Evolutionary conservation across 2,888 invertebrate species (phyloP).

Genomic region (Phalangium opilio): DNA sequence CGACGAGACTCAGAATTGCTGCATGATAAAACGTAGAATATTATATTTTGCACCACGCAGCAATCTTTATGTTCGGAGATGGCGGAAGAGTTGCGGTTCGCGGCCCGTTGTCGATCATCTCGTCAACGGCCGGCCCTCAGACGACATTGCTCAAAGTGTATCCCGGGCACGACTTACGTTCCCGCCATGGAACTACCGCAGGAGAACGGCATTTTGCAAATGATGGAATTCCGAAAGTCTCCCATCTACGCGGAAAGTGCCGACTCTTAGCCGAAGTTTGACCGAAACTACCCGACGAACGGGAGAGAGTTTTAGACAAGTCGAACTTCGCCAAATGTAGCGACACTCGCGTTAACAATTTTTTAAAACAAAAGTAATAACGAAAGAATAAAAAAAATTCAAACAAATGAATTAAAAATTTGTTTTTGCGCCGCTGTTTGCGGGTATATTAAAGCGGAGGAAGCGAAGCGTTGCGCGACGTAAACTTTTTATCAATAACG

Average conservation of each 20-base stretch:
- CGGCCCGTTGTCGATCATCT: constrained; percentile 61
- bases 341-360: no score
- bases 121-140: constrained; percentile 62
- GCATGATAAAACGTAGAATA: not conserved
- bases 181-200: constrained; percentile 19
- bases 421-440: no score
- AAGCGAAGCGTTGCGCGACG: no score
- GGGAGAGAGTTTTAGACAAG: no score
- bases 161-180: constrained; percentile 41
- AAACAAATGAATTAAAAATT: no score
- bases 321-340: no score
- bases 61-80: constrained; percentile 88
- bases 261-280: constrained; percentile 12
- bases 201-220: constrained; percentile 18
- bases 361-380: no score
- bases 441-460: no score
- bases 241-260: constrained; percentile 17
- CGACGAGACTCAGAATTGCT: not conserved
- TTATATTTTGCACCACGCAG: constrained; percentile 28
- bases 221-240: constrained; percentile 18
- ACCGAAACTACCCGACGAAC: no score
- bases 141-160: constrained; percentile 57
- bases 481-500: no score
- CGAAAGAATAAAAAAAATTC: no score
- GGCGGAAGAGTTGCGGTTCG: constrained; percentile 80